These are phyloP conservation scores for Agrenia bidenticulata DNA, from an alignment of 2,888 invertebrate genomes.

Conservation along the genomic window DNA sequence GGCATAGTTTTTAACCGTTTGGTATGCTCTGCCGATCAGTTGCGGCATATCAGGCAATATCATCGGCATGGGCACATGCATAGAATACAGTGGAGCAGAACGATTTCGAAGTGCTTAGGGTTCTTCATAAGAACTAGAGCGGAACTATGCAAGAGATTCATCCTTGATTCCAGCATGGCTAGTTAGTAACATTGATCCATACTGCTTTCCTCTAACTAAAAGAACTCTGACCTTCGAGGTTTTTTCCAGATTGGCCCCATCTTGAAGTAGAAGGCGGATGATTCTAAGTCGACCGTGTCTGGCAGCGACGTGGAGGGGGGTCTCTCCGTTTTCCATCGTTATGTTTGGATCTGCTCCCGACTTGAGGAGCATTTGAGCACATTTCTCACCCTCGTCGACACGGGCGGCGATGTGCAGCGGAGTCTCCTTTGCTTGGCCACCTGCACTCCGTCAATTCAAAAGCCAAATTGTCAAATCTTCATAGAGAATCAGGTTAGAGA, in stretches of 20 bases:
- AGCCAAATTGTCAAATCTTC: too few relatives aligned
- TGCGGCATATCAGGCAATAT: too few relatives aligned
- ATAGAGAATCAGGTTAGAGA: neutral
- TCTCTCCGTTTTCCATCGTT: conserved; percentile 92
- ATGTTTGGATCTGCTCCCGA: conserved; percentile 97
- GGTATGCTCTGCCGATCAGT: too few relatives aligned
- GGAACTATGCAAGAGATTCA: too few relatives aligned
- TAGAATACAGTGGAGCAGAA: too few relatives aligned
- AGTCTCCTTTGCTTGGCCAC: conserved; percentile 86
- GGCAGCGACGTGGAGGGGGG: conserved; percentile 86
- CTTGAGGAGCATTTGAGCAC: conserved; percentile 95
- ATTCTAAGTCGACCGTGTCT: conserved; percentile 87
- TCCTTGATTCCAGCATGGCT: too few relatives aligned
- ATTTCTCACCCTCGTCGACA: conserved; percentile 85
- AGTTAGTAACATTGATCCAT: too few relatives aligned
- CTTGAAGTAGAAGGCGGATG: conserved; percentile 80
- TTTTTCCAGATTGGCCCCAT: conserved; percentile 88
- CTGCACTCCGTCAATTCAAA: conserved; percentile 57
- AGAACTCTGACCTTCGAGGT: conserved; percentile 75
- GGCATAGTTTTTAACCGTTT: too few relatives aligned
- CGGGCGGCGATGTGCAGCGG: conserved; percentile 96
- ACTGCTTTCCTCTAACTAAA: too few relatives aligned
- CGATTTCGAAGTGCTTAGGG: too few relatives aligned
- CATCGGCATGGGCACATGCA: too few relatives aligned
- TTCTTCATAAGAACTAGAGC: too few relatives aligned